phyloP scores from a whole-genome alignment of 2,797 vertebrate genomes.

The Scolopax rusticola region DNA sequence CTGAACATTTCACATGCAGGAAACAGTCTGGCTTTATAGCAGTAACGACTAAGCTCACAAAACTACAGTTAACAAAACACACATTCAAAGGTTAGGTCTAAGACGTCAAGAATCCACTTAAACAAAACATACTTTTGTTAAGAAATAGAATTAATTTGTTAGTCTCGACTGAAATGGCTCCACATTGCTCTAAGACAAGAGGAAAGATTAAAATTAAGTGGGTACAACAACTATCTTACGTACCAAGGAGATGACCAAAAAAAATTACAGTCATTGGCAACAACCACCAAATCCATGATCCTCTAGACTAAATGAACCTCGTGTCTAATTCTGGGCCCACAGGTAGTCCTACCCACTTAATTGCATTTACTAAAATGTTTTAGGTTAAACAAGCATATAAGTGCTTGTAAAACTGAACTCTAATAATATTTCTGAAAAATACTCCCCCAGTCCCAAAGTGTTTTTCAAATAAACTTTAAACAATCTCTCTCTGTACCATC shows the following conservation, averaged over 20 bases:
- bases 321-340: neutral
- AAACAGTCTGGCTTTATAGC: conserved; percentile 12
- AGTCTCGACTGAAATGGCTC: neutral
- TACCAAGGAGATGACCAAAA: neutral
- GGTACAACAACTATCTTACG: neutral
- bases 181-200: neutral
- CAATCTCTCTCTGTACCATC: neutral
- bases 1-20: neutral
- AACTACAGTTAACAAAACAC: neutral
- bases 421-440: neutral
- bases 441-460: rapidly evolving
- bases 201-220: neutral
- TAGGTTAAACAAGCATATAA: neutral
- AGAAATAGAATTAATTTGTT: neutral
- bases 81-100: neutral
- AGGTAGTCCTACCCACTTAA: neutral
- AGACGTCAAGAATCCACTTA: neutral
- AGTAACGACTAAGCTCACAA: neutral
- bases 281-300: neutral
- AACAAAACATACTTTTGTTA: conserved; percentile 27
- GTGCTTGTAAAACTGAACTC: neutral
- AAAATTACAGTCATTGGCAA: neutral
- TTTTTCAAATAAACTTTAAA: neutral
- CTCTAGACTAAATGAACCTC: neutral
- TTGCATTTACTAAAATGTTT: neutral